Evolutionary conservation across 2,888 invertebrate genomes (phyloP), one percentile per base, ranked within the genome.

Genomic region (Thereva nobilitata): DNA sequence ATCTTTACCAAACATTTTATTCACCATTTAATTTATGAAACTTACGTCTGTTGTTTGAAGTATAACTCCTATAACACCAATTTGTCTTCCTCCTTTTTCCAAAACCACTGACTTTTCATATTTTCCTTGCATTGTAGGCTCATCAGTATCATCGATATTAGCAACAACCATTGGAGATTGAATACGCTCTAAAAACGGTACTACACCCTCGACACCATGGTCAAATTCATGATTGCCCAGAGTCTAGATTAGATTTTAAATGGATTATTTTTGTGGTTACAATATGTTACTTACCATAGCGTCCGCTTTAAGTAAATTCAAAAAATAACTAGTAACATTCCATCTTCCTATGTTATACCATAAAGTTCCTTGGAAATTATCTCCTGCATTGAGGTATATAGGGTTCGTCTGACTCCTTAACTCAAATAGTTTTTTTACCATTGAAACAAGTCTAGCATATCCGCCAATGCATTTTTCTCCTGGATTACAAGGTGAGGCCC

Each of bases 191-290:
- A 94, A 75, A 77, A 91, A 93, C 0, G 90, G 90, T 0, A 88
- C 84, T 0, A 92, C 78, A 0, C 91, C 92, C 6, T 80, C 85
- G 1, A 93, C 82, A 3, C 86, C 87, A 73, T 90, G 85, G 76
- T 94, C 94, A 74, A 95, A 94, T 77, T 94, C 94, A 74, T 95
- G 93, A 78, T 93, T 93, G 1, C 93, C 94, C 6, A 93, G 77
- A 0, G 90, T 89, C 92, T 93, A 76, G 10, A 69, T 59, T 55
- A 42, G 3, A 4, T n/a, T 23, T 9, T 61, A 40, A 34, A 38
- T 40, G 6, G 4, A 40, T 5, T 4, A 10, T 41, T 50, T n/a
- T 9, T 41, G 42, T 10, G 4, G 7, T 38, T 47, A 44, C 49
- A 47, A 53, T 45, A 34, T 4, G 7, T 35, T 9, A 80, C 82